Base-by-base conservation (phyloP, 2,113 vertebrate genomes). In the Bos javanicus region DNA sequence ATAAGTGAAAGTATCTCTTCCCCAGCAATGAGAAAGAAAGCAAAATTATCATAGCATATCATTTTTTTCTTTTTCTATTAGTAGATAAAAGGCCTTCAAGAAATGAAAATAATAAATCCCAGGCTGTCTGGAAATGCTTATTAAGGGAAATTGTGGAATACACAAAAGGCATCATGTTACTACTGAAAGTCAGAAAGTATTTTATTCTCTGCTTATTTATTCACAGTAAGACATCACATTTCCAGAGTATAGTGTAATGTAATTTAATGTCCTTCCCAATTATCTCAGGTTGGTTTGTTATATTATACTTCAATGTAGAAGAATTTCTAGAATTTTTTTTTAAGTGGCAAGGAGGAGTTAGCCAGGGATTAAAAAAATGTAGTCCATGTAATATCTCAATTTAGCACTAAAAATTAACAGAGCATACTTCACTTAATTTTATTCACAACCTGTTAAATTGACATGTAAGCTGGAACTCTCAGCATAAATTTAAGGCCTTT, bases 31-130 rank as follows among this genome's bases (percentile, higher is more conserved):
- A 74, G 71, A 67, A 97, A 97, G n/a, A 76, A 91, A 50, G 17
- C 36, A 88, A 90, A 96, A 95, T 93, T 86, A 78, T 57, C 59
- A 67, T 15, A 46, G 8, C 39, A 83, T 76, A 96, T 90, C 17
- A 78, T 26, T 87, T 95, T 91, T 71, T 43, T 82, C 91, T 87
- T 92, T 95, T 97, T 64, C 21, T 86, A 54, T 85, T 91, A 93
- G 23, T 48, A 90, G 28, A 90, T 80, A 90, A 93, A 92, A 64
- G 9, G 11, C 36, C 50, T 91, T 87, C n/a, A 60, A 94, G 6
- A 57, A 96, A 95, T 57, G 13, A 96, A 94, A 86, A 60, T 52
- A 23, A 67, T 48, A 80, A 93, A 95, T 67, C 50, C 76, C n/a
- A 93, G 71, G 16, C 57, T 80, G 80, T 80, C 91, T 86, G 78